phyloP scores from a whole-genome alignment of 2,888 invertebrate genomes.

The Scaeva pyrastri region DNA sequence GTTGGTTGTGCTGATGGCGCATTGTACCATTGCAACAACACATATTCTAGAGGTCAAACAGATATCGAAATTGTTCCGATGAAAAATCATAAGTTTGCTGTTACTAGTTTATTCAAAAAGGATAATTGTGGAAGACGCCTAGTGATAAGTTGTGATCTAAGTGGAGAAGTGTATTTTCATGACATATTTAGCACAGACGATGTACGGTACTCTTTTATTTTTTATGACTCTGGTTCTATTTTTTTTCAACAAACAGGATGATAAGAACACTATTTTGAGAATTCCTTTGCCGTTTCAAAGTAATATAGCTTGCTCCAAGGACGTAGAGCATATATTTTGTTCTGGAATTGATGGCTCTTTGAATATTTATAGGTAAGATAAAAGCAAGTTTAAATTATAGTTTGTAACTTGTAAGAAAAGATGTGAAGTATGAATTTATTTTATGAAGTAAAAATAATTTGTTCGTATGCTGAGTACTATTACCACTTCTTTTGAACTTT shows the following conservation, averaged over 20 bases:
- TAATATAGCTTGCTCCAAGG: conserved; percentile 80
- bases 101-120: conserved; percentile 79
- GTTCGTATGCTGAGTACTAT: not conserved
- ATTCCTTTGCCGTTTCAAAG: conserved; percentile 83
- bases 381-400: not conserved
- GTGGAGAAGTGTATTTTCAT: conserved; percentile 82
- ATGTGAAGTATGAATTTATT: too few relatives aligned
- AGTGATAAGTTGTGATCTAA: conserved; percentile 82
- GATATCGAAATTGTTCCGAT: conserved; percentile 78
- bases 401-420: too few relatives aligned
- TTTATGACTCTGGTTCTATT: not conserved
- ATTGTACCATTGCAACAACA: conserved; percentile 80
- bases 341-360: conserved; percentile 81
- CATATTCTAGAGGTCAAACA: conserved; percentile 72
- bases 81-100: conserved; percentile 81
- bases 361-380: conserved; percentile 80
- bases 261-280: conserved; percentile 79
- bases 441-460: too few relatives aligned
- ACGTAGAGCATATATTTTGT: conserved; percentile 81
- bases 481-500: conserved; percentile 17
- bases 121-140: conserved; percentile 78
- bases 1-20: conserved; percentile 82
- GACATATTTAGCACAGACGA: conserved; percentile 79
- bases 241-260: conserved; percentile 77
- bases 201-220: conserved; percentile 70